Evolutionary conservation across 2,888 invertebrate genomes (phyloP).

Genomic region (Volucella inflata): DNA sequence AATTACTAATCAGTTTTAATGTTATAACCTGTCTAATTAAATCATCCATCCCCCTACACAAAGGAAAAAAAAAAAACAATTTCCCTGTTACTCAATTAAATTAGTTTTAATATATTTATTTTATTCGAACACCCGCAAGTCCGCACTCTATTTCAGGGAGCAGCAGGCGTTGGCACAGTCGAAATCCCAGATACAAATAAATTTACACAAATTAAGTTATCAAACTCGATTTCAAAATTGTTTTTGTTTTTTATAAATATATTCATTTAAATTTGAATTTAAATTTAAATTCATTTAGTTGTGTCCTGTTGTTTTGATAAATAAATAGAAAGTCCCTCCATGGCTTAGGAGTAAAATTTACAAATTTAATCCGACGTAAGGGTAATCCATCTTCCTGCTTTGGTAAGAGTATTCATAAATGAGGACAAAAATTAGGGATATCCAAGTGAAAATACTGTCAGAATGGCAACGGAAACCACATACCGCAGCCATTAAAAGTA

Average conservation of each 20-base stretch:
- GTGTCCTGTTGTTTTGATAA: too few species aligned
- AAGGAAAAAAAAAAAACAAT: background rate
- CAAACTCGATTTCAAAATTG: background rate
- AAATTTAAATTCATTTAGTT: background rate
- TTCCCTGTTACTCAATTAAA: slow-evolving; percentile 14
- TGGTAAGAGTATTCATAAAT: slow-evolving; percentile 7
- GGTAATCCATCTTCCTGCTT: background rate
- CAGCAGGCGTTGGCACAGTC: background rate
- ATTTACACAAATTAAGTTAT: slow-evolving; percentile 26
- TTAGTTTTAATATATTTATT: slow-evolving; percentile 13
- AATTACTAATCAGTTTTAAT: too few species aligned
- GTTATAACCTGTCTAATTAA: too few species aligned
- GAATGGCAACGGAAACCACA: background rate
- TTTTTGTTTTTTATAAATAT: background rate
- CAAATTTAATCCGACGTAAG: background rate
- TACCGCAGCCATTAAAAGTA: background rate
- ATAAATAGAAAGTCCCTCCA: too few species aligned
- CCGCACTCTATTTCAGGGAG: background rate
- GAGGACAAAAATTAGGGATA: background rate
- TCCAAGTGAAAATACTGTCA: background rate
- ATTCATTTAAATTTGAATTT: slow-evolving; percentile 12
- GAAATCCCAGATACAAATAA: background rate
- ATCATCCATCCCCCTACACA: background rate
- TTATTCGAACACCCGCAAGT: background rate
- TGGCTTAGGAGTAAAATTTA: background rate